A percentile compares a stretch with the other conserved stretches of the same genome.
These are phyloP conservation scores for Climacteris rufus DNA, from an alignment of 2,113 vertebrate genomes.

Conservation along the genomic window DNA sequence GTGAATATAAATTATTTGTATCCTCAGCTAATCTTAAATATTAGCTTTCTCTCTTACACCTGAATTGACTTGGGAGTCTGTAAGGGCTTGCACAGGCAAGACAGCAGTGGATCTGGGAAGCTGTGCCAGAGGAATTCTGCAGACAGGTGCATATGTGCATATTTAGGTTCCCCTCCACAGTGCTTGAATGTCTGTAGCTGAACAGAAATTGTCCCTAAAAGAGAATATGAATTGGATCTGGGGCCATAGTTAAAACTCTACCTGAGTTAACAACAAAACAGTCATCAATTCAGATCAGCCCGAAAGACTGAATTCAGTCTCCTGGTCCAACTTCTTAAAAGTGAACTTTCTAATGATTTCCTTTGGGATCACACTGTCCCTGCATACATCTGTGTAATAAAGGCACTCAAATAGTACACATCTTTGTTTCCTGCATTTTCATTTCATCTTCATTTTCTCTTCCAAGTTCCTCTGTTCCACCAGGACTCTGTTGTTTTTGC, in stretches of 20 bases:
- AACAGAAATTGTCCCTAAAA: neutral
- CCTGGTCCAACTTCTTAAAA: neutral
- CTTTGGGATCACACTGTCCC: neutral
- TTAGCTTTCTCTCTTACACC: neutral
- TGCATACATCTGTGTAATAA: neutral
- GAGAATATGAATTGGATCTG: neutral
- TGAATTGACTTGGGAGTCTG: neutral
- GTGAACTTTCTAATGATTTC: neutral
- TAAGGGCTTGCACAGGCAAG: neutral
- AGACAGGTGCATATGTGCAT: neutral
- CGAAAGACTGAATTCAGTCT: neutral
- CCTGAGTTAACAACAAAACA: neutral
- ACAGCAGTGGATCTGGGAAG: neutral
- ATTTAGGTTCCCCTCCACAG: neutral
- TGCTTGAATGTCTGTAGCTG: neutral
- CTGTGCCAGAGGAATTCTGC: neutral
- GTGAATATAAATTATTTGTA: neutral
- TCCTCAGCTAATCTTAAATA: neutral
- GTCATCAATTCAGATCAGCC: neutral
- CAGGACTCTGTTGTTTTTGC: neutral
- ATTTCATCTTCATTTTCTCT: neutral
- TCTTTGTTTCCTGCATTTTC: conserved; percentile 9
- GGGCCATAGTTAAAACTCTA: neutral
- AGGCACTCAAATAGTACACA: neutral
- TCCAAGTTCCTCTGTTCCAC: neutral